These are phyloP conservation scores for Etheostoma nigrum DNA, from an alignment of 2,797 vertebrate species.

Conservation along the genomic window DNA sequence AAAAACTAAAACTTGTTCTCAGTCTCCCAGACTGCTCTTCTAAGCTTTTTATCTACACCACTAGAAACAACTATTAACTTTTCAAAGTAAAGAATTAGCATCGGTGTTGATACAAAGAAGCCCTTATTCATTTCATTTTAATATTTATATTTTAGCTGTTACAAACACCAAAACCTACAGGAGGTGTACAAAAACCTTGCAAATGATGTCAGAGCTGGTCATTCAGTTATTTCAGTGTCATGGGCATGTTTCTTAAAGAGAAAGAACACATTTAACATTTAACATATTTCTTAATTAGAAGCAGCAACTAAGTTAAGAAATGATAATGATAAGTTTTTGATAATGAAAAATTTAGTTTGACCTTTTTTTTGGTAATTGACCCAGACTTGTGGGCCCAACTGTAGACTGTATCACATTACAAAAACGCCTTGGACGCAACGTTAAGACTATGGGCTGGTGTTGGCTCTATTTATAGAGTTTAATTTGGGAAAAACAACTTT, in stretches of 20 bases:
- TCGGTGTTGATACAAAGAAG: constrained; percentile 5
- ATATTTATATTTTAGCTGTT: neutral
- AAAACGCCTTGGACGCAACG: neutral
- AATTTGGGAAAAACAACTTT: neutral
- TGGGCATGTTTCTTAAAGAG: neutral
- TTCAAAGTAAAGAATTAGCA: neutral
- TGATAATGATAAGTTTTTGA: neutral
- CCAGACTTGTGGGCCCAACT: neutral
- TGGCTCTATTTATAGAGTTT: neutral
- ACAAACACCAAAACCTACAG: constrained; percentile 2
- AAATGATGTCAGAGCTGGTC: neutral
- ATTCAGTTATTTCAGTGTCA: neutral
- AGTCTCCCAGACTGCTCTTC: neutral
- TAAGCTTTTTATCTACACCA: neutral
- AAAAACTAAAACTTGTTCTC: neutral
- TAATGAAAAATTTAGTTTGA: neutral
- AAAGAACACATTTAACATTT: neutral
- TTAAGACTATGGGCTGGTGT: neutral
- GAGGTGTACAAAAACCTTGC: neutral
- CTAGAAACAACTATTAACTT: neutral
- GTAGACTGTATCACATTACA: neutral
- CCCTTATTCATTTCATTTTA: neutral
- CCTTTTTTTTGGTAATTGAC: neutral
- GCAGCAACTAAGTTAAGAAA: neutral
- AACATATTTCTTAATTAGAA: neutral